phyloP scores from a whole-genome alignment of 2,888 invertebrate species.

The Orthonevra nobilis region DNA sequence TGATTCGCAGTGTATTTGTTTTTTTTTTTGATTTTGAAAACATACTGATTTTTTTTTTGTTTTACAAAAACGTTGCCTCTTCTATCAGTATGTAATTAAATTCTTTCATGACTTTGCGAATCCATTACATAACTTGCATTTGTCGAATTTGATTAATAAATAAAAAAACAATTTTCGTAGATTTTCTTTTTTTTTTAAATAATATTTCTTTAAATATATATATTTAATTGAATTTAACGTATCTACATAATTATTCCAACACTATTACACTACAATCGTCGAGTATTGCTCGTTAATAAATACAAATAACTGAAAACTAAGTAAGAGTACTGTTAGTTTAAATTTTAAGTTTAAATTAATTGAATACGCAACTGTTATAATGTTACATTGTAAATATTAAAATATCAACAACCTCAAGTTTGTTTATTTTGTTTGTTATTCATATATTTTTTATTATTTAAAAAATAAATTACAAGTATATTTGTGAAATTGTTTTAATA shows the following conservation, averaged over 20 bases:
- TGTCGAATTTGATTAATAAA: too few relatives aligned
- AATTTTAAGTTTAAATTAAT: conserved; percentile 20
- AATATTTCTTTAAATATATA: conserved; percentile 45
- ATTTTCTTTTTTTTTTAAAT: conserved; percentile 18
- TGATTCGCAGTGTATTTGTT: too few relatives aligned
- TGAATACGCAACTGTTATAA: conserved; percentile 46
- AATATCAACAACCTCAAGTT: conserved; percentile 69
- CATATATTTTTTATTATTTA: conserved; percentile 9
- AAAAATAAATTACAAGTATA: conserved; percentile 44
- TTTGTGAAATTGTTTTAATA: conserved; percentile 28
- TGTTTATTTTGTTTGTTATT: conserved; percentile 22
- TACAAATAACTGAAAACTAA: too few relatives aligned
- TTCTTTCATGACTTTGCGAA: too few relatives aligned
- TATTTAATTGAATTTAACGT: conserved; percentile 54
- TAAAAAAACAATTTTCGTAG: too few relatives aligned
- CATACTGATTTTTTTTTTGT: too few relatives aligned
- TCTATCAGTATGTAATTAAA: too few relatives aligned
- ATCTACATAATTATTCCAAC: conserved; percentile 54
- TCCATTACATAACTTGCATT: too few relatives aligned
- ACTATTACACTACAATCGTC: conserved; percentile 48
- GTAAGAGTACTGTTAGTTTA: conserved; percentile 14
- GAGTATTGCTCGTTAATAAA: too few relatives aligned
- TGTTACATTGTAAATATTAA: conserved; percentile 60
- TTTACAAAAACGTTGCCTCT: too few relatives aligned
- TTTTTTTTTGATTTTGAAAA: too few relatives aligned